A percentile compares a stretch with the other conserved stretches of the same genome.
Conservation (phyloP, 1,140 invertebrate species). For the Pseudobourletiella spinata region DNA sequence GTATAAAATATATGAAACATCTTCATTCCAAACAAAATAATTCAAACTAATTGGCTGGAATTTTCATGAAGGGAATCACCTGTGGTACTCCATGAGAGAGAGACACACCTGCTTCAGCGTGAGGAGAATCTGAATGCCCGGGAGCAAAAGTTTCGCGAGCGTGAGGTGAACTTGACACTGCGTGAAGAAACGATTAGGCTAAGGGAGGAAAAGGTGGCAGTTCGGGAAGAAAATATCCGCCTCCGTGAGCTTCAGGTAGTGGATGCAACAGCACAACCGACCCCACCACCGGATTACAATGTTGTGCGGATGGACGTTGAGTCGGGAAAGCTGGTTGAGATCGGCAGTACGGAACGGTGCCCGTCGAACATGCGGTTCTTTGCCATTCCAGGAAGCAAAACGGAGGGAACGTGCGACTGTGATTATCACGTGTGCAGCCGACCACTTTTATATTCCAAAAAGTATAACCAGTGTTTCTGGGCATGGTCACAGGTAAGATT, state of each 20-base stretch:
- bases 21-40: no score
- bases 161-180: conserved; percentile 10
- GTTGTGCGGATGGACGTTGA: conserved; percentile 14
- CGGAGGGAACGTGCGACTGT: conserved; percentile 27
- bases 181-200: conserved; percentile 10
- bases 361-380: conserved; percentile 32
- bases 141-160: conserved; percentile 12
- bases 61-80: not conserved
- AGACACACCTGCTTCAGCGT: not conserved
- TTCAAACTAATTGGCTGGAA: not conserved
- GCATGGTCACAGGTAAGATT: conserved; percentile 34
- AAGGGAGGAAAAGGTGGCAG: conserved; percentile 12
- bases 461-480: conserved; percentile 32
- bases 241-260: conserved; percentile 4
- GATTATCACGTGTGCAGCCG: conserved; percentile 24
- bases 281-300: conserved; percentile 9
- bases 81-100: not conserved
- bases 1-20: no score
- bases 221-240: conserved; percentile 17
- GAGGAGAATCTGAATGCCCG: conserved; percentile 10
- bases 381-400: conserved; percentile 21
- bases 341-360: conserved; percentile 22
- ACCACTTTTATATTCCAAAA: conserved; percentile 24
- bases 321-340: conserved; percentile 8
- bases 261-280: not conserved